Base-by-base conservation (phyloP, 2,113 vertebrate species). In the Pachypanchax playfairii region DNA sequence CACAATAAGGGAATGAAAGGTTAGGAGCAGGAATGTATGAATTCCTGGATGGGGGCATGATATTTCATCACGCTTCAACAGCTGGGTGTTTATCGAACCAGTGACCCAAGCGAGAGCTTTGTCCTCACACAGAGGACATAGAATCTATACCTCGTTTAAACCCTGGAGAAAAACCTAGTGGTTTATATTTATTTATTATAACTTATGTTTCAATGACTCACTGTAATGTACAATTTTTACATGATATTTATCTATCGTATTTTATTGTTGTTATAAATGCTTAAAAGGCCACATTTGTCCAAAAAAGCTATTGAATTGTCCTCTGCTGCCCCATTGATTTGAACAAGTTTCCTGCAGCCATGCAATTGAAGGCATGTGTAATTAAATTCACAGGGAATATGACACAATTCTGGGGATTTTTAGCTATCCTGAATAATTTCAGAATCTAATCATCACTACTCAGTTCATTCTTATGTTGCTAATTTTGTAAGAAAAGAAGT, bases 51-150 rank as follows among this genome's bases (percentile, higher is more conserved):
- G 67, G 55, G 55, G 70, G 54, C 49, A 76, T 71, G 71, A 75
- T 70, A 63, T 85, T 72, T 54, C 64, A 79, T 82, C 54, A 77
- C 3, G 58, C 38, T 61, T 88, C 85, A 90, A 87, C 78, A 75
- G 76, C 57, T 22, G 47, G 63, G 21, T 28, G 55, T 11, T 81
- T 70, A 90, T 42, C 81, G 87, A 89, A 82, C 83, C 43, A 78
- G 36, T 31, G 61, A 11, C 77, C 75, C 78, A 70, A 52, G 42
- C 46, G 36, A 48, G 51, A 79, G 75, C 68, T 82, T 65, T 71
- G 70, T 80, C 75, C 82, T 86, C 46, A 70, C 50, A 62, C 35
- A 80, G 65, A 64, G 75, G 26, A 64, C 48, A 68, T 91, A 57
- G 41, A 44, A 80, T 85, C 80, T 59, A 83, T 79, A 84, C 54